Evolutionary conservation across 2,888 invertebrate species (phyloP).

Genomic region (Ypsolopha scabrella): DNA sequence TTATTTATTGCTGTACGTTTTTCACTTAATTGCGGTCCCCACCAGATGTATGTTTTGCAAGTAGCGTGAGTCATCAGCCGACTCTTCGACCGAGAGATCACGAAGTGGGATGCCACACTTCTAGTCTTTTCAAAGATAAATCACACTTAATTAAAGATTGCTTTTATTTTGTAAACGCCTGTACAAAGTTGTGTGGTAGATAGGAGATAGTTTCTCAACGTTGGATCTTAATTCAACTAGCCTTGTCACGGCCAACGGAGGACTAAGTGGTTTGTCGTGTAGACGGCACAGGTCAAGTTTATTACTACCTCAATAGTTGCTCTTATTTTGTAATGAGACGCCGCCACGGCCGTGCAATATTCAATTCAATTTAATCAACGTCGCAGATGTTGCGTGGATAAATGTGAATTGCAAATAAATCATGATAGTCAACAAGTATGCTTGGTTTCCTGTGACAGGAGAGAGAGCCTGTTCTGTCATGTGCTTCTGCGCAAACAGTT

Average conservation of each 20-base stretch:
- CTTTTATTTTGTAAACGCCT: conserved; percentile 11
- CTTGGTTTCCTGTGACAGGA: conserved; percentile 23
- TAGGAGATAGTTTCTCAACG: conserved; percentile 6
- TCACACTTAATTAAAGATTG: conserved; percentile 25
- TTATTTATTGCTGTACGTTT: conserved; percentile 15
- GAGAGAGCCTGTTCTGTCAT: conserved; percentile 17
- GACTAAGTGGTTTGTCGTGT: conserved; percentile 48
- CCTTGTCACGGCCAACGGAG: conserved; percentile 22
- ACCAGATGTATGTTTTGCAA: conserved; percentile 10
- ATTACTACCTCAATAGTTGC: conserved; percentile 27
- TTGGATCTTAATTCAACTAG: conserved; percentile 25
- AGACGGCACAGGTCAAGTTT: conserved; percentile 31
- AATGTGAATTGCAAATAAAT: conserved; percentile 19
- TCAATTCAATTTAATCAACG: conserved; percentile 29
- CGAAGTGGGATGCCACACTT: neutral
- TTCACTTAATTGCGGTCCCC: conserved; percentile 16
- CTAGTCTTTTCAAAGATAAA: conserved; percentile 15
- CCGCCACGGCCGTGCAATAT: conserved; percentile 16
- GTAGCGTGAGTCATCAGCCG: conserved; percentile 8
- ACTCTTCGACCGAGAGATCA: neutral
- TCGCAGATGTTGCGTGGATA: conserved; percentile 15
- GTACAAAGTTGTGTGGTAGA: conserved; percentile 1
- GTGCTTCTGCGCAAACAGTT: conserved; percentile 4
- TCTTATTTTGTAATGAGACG: conserved; percentile 33
- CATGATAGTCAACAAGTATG: conserved; percentile 18